Conservation (phyloP, 2,797 vertebrate species). For the Trichosurus vulpecula region DNA sequence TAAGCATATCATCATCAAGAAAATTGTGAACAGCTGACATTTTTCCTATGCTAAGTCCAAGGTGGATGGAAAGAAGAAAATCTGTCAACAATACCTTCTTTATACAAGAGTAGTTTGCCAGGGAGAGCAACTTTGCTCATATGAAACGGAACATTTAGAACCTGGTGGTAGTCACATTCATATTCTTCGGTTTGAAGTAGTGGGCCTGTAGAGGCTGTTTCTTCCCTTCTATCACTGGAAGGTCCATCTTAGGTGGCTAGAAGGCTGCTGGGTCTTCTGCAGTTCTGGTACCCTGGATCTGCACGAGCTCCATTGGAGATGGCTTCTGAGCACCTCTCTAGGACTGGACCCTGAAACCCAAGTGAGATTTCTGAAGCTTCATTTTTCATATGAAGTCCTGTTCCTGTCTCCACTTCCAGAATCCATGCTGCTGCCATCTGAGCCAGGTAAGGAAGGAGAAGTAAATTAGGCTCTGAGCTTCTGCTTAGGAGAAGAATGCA, state of each 20-base stretch:
- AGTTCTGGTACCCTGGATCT: conserved; percentile 88
- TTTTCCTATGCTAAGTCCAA: conserved; percentile 72
- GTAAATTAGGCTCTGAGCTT: conserved; percentile 86
- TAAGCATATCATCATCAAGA: not conserved
- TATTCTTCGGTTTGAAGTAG: conserved; percentile 92
- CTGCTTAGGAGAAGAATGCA: conserved; percentile 84
- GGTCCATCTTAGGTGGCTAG: conserved; percentile 92
- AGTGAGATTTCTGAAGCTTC: conserved; percentile 86
- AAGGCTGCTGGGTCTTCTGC: conserved; percentile 85
- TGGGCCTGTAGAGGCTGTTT: conserved; percentile 87
- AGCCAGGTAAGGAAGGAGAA: conserved; percentile 79
- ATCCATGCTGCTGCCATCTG: conserved; percentile 76
- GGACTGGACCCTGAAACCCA: conserved; percentile 91
- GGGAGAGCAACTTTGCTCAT: conserved; percentile 28
- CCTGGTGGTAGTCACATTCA: conserved; percentile 95
- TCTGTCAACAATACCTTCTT: conserved; percentile 33
- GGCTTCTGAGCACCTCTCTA: conserved; percentile 94
- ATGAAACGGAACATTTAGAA: conserved; percentile 86
- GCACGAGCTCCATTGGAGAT: conserved; percentile 94
- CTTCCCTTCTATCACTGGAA: conserved; percentile 87
- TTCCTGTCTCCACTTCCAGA: conserved; percentile 76
- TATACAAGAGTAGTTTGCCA: conserved; percentile 47
- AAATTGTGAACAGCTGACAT: not conserved
- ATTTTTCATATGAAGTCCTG: conserved; percentile 81
- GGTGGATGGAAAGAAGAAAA: not conserved